Conservation (phyloP, 2,888 invertebrate species). For the Incurvaria masculella region DNA sequence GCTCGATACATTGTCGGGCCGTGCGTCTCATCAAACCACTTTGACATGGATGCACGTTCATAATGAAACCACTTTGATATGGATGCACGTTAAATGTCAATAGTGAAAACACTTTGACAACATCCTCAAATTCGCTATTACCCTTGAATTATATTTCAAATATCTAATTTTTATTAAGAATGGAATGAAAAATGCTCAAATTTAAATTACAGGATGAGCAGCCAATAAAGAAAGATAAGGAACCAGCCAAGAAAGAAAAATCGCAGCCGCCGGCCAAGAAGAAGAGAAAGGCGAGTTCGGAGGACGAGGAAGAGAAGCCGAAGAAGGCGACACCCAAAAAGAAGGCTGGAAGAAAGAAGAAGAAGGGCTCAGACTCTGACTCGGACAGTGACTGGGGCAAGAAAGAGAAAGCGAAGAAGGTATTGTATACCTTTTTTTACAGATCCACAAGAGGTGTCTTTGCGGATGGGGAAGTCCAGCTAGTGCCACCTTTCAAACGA, state of each 20-base stretch:
- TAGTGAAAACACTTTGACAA: no score
- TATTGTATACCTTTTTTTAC: slow-evolving; percentile 10
- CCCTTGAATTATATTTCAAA: no score
- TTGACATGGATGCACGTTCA: neutral
- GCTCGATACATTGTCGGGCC: no score
- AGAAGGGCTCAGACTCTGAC: slow-evolving; percentile 65
- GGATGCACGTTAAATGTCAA: no score
- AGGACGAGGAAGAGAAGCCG: slow-evolving; percentile 40
- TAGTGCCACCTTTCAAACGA: neutral
- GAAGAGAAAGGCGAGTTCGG: slow-evolving; percentile 17
- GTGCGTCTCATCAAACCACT: slow-evolving; percentile 1
- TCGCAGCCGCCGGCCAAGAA: slow-evolving; percentile 21
- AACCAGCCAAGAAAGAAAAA: slow-evolving; percentile 55
- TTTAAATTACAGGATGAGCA: slow-evolving; percentile 18
- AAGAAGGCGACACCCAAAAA: slow-evolving; percentile 51
- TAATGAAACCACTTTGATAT: neutral
- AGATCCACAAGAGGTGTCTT: neutral
- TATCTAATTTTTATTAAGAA: no score
- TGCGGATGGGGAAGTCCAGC: neutral
- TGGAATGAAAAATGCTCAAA: no score
- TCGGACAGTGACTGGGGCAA: slow-evolving; percentile 69
- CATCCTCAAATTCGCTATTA: no score
- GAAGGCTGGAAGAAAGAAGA: slow-evolving; percentile 47
- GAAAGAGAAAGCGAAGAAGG: slow-evolving; percentile 50
- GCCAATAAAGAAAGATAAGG: slow-evolving; percentile 52